A percentile compares a stretch with the other conserved stretches of the same genome.
Conservation (phyloP, 1,140 invertebrate genomes). For the Leptopilina boulardi region DNA sequence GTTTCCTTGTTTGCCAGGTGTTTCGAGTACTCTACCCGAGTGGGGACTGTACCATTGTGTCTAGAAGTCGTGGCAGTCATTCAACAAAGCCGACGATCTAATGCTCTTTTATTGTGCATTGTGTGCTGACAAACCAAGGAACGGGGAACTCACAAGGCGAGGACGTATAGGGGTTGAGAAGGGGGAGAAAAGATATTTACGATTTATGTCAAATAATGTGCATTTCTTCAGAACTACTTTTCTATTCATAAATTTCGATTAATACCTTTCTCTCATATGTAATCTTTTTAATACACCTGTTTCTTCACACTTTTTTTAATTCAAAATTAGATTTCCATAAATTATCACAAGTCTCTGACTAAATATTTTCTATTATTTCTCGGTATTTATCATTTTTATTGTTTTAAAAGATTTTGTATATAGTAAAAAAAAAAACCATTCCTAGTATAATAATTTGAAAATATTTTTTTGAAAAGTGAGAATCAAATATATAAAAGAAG, state of each 20-base stretch:
- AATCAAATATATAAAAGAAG: not conserved
- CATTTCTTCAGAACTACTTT: slow-evolving; percentile 35
- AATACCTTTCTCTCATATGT: not conserved
- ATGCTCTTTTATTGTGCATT: slow-evolving; percentile 77
- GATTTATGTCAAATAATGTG: slow-evolving; percentile 42
- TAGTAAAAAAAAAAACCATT: not conserved
- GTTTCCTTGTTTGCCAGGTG: slow-evolving; percentile 76
- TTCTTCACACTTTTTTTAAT: too few species aligned
- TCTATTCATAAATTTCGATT: slow-evolving; percentile 1
- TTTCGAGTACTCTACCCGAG: slow-evolving; percentile 70
- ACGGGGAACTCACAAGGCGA: slow-evolving; percentile 48
- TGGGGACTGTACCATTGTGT: slow-evolving; percentile 70
- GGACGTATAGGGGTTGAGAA: slow-evolving; percentile 48
- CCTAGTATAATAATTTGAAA: too few species aligned
- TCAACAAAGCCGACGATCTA: slow-evolving; percentile 74
- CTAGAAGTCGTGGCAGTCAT: slow-evolving; percentile 70
- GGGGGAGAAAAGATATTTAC: slow-evolving; percentile 34
- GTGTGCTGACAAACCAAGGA: slow-evolving; percentile 60
- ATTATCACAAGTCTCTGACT: too few species aligned
- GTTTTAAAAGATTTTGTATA: too few species aligned
- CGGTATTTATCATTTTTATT: too few species aligned
- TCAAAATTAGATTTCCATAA: too few species aligned
- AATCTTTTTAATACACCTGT: too few species aligned
- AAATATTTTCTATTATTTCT: too few species aligned
- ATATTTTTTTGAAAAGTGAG: not conserved